Base-by-base conservation (phyloP, 2,797 vertebrate genomes). In the Hydrocynus forskahlii region DNA sequence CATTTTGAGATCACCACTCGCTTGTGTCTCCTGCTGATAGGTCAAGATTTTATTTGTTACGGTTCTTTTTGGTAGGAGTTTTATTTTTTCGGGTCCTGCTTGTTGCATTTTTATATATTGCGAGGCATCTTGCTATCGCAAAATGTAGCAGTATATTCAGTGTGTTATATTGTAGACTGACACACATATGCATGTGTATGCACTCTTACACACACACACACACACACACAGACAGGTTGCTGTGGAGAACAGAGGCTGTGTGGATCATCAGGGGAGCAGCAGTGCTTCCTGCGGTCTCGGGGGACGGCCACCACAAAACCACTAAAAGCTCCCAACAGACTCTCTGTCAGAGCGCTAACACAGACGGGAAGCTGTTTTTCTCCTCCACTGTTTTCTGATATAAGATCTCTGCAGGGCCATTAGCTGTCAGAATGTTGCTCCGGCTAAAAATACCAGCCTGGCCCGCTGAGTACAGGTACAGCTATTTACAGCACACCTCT, bases 321-420 rank as follows among this genome's bases (percentile, higher is more conserved):
- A 75, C 84, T 86, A 84, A 88, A 85, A 83, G 85, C 82, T 79
- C 81, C 75, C 75, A 79, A 80, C 68, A 79, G 81, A 67, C 57
- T 21, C 81, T 71, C 21, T 10, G 57, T 62, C 59, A 54, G 60
- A 63, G 66, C 45, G 13, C 62, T 7, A 54, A 29, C 62, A 38
- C 59, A 76, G 77, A 80, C 57, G 59, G 57, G 64, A 57, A 75
- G 75, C 68, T 81, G 79, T 74, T 74, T 77, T 86, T 80, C 76
- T 85, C 78, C 55, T 75, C 38, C n/a, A 29, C 66, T 66, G 45
- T 81, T 81, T 21, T n/a, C 81, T 82, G 80, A 78, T 83, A 83
- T 78, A 81, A 86, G 64, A 85, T 79, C 83, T 79, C 83, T 59
- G 80, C 81, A 86, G 81, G 74, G 76, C 64, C 57, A 83, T 81